A percentile compares a stretch with the other conserved stretches of the same genome.
phyloP scores from a whole-genome alignment of 1,140 invertebrate species.

The Anadara kagoshimensis region DNA sequence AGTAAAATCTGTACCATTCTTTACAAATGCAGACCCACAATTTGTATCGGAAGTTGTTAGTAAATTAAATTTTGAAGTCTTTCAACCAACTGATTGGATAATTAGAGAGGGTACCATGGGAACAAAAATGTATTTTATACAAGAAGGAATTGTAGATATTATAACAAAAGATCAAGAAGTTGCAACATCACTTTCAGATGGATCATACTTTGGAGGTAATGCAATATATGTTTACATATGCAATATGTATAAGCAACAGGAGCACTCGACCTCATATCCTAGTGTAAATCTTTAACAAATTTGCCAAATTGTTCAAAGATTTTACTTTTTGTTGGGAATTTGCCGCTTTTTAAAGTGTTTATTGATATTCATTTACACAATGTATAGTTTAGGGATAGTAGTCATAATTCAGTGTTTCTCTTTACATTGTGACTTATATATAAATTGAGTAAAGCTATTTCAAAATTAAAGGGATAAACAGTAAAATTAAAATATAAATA shows the following conservation, averaged over 20 bases:
- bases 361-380: too few species aligned
- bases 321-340: too few species aligned
- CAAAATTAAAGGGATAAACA: neutral
- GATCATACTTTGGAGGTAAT: constrained; percentile 94
- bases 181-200: constrained; percentile 97
- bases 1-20: constrained; percentile 98
- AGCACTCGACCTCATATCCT: too few species aligned
- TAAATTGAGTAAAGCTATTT: too few species aligned
- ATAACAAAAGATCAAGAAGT: constrained; percentile 93
- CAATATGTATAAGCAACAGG: neutral
- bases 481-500: too few species aligned
- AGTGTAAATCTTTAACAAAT: too few species aligned
- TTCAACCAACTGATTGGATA: constrained; percentile 84
- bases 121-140: constrained; percentile 99
- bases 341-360: too few species aligned
- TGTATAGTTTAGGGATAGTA: too few species aligned
- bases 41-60: constrained; percentile 99
- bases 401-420: too few species aligned
- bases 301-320: too few species aligned
- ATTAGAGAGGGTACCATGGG: constrained; percentile 93
- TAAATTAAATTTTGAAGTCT: constrained; percentile 98
- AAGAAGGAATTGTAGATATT: constrained; percentile 98
- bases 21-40: constrained; percentile 97
- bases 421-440: too few species aligned
- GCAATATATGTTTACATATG: neutral